Evolutionary conservation across 2,113 vertebrate species (phyloP), one percentile per base, ranked within the genome.

Genomic region (Bubo blakistoni): DNA sequence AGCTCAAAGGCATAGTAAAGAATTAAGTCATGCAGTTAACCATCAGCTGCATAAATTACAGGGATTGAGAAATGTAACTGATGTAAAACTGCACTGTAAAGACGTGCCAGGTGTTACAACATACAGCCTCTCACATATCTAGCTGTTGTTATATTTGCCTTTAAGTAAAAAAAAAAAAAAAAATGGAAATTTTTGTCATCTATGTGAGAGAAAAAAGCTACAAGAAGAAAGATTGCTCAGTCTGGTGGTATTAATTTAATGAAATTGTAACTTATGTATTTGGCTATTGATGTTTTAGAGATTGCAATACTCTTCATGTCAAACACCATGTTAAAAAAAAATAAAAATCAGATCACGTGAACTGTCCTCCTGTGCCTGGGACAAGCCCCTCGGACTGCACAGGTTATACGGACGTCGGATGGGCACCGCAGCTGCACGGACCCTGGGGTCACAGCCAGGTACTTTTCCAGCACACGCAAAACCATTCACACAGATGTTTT

Each of bases 251-350:
- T n/a, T 24, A 2, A 32, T 54, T 79, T 76, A 76, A 79, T 58
- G 34, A 36, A 73, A 57, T 40, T 34, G 27, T 34, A 27, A 69
- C 29, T 78, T 12, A 1, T 16, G 24, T 14, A 3, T 65, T 62
- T 61, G 38, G 9, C 59, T 80, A 40, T 14, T 38, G 59, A 18
- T 25, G 22, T 40, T 49, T 46, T 27, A 36, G 74, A 38, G 36
- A 34, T 63, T 0, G 0, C 27, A 16, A 6, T 0, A 49, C 42
- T 7, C 42, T 54, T 61, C 6, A 2, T 6, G 16, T 3, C n/a
- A 46, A 59, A 27, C 27, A 8, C 30, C 4, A 15, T 0, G 9
- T 7, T 7, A 12, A 54, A 49, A 62, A 25, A 32, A 42, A 63
- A 24, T 11, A 29, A 32, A 42, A 63, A 27, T 13, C 12, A 24